phyloP scores from a whole-genome alignment of 2,113 vertebrate species.

The Malurus melanocephalus region DNA sequence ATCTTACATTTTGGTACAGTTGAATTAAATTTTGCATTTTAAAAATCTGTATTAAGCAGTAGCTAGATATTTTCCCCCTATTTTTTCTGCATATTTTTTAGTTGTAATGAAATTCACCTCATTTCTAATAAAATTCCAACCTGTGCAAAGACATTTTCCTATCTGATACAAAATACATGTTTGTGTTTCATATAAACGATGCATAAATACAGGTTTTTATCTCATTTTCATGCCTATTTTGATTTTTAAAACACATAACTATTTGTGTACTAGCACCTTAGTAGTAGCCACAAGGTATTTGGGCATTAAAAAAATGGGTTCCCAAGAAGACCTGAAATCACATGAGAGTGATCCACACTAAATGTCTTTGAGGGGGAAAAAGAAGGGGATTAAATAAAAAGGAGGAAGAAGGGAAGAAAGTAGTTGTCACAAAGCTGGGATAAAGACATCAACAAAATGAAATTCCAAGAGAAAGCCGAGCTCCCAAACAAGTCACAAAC shows the following conservation, averaged over 20 bases:
- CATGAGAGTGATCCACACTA: background rate
- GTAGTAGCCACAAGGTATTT: background rate
- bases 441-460: background rate
- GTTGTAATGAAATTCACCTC: slow-evolving; percentile 21
- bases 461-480: background rate
- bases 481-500: background rate
- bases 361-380: background rate
- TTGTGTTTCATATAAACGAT: slow-evolving; percentile 31
- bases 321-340: slow-evolving; percentile 21
- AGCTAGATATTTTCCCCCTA: background rate
- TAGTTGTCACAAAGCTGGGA: background rate
- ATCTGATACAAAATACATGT: slow-evolving; percentile 7
- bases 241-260: slow-evolving; percentile 41
- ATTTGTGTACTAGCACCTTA: background rate
- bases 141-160: slow-evolving; percentile 35
- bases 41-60: background rate
- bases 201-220: slow-evolving; percentile 36
- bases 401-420: background rate
- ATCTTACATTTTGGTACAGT: background rate
- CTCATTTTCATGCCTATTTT: slow-evolving; percentile 1
- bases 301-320: background rate
- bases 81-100: slow-evolving; percentile 7
- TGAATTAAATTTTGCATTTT: background rate
- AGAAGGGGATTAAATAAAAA: background rate
- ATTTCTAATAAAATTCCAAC: slow-evolving; percentile 14